These are phyloP conservation scores for Hoplodrina ambigua DNA, from an alignment of 2,888 invertebrate species.

Conservation along the genomic window DNA sequence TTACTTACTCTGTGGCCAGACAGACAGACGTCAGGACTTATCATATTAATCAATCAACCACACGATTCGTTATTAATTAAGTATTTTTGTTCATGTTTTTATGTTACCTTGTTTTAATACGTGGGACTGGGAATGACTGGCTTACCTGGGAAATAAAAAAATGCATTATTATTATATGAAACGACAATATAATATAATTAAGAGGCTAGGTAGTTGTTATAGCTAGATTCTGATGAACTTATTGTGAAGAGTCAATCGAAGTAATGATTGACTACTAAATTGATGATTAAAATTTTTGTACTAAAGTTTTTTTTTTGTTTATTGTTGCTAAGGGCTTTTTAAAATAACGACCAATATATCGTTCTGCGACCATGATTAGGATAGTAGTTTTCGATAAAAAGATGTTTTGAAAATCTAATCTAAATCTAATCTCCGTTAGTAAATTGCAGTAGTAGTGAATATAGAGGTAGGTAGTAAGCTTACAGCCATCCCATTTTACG, in stretches of 20 bases:
- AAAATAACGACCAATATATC: too few species aligned
- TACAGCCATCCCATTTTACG: too few species aligned
- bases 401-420: too few species aligned
- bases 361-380: too few species aligned
- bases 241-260: neutral
- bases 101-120: slow-evolving; percentile 49
- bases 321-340: too few species aligned
- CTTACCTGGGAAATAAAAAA: slow-evolving; percentile 52
- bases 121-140: slow-evolving; percentile 47
- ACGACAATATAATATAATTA: slow-evolving; percentile 20
- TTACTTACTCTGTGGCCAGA: slow-evolving; percentile 48
- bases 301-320: too few species aligned
- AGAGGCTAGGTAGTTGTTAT: neutral
- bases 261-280: neutral
- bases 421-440: too few species aligned
- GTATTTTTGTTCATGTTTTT: slow-evolving; percentile 59
- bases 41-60: slow-evolving; percentile 75
- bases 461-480: too few species aligned
- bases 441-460: too few species aligned
- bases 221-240: neutral
- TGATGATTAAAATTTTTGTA: neutral
- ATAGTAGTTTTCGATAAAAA: too few species aligned
- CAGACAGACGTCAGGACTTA: slow-evolving; percentile 73
- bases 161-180: slow-evolving; percentile 32
- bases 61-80: slow-evolving; percentile 73